Evolutionary conservation across 1,140 invertebrate genomes (phyloP), one percentile per base, ranked within the genome.

Genomic region (Drosophila serrata): DNA sequence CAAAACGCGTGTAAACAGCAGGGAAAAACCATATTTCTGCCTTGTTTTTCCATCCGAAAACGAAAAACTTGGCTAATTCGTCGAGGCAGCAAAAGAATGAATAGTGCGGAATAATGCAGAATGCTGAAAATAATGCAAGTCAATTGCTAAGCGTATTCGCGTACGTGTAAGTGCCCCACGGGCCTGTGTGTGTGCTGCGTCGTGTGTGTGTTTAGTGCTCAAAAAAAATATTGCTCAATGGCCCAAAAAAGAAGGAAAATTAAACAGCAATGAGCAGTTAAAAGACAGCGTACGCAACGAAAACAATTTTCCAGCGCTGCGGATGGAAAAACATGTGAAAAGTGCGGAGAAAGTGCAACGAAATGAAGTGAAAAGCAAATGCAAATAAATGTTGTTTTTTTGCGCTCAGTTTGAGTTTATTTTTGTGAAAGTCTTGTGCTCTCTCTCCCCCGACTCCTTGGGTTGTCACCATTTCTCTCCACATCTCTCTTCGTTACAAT

Each of bases 181-280:
- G 19, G 33, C 77, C 43, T 76, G 65, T 63, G 46, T 56, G 57
- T 53, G 63, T 43, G 24, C 33, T 48, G 27, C 49, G 37, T 53
- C 49, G 37, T 53, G 56, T 72, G 65, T 65, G 69, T 75, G 67
- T 73, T 64, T 39, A 29, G 57, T 78, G 51, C 58, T 43, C 43
- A 35, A 60, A 42, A 81, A 81, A 81, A 74, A 82, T 75, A 88
- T 87, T 87, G 84, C 84, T 80, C 75, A 87, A 88, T 78, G 75
- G 75, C 76, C 70, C 63, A 73, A 72, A 73, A 80, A 85, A 79
- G 56, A 74, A 51, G 60, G 65, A 55, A 69, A 69, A 82, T 74
- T 62, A 43, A 68, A 68, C 67, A 57, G 64, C 67, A 19, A 24
- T 70, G 42, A 75, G 65, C 60, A 68, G 45, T 22, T 62, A 48